Percentiles rank a stretch among this genome's conserved stretches.
Conservation (phyloP, 1,140 invertebrate genomes). For the Daktulosphaira vitifoliae region DNA sequence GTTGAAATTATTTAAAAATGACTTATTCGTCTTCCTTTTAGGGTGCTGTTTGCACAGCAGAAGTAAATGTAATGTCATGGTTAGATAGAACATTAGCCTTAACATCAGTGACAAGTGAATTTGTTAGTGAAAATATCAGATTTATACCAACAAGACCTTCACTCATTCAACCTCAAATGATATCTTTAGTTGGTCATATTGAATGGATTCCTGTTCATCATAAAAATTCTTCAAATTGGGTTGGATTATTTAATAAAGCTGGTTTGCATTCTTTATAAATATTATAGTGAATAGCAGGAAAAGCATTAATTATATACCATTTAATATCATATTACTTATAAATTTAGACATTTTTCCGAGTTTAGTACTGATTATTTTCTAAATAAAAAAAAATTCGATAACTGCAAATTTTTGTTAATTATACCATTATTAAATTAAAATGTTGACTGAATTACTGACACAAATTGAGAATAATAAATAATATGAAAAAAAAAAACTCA, state of each 20-base stretch:
- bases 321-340: no score
- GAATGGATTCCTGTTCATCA: slow-evolving; percentile 28
- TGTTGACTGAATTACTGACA: no score
- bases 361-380: no score
- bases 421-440: no score
- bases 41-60: slow-evolving; percentile 22
- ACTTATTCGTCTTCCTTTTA: not conserved
- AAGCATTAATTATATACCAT: no score
- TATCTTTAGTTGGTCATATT: slow-evolving; percentile 24
- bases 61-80: slow-evolving; percentile 32
- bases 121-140: slow-evolving; percentile 27
- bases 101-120: slow-evolving; percentile 26
- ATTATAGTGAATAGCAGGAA: no score
- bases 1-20: no score
- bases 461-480: no score
- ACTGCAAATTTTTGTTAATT: no score
- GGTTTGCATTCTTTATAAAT: not conserved
- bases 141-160: slow-evolving; percentile 25
- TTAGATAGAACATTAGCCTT: slow-evolving; percentile 25
- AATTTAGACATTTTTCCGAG: no score
- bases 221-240: slow-evolving; percentile 21
- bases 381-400: no score
- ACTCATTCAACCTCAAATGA: slow-evolving; percentile 22
- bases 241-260: slow-evolving; percentile 17
- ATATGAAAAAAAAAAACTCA: no score